A percentile compares a stretch with the other conserved stretches of the same genome.
These are phyloP conservation scores for Vesta saturnalis DNA, from an alignment of 2,888 invertebrate genomes.

Conservation along the genomic window DNA sequence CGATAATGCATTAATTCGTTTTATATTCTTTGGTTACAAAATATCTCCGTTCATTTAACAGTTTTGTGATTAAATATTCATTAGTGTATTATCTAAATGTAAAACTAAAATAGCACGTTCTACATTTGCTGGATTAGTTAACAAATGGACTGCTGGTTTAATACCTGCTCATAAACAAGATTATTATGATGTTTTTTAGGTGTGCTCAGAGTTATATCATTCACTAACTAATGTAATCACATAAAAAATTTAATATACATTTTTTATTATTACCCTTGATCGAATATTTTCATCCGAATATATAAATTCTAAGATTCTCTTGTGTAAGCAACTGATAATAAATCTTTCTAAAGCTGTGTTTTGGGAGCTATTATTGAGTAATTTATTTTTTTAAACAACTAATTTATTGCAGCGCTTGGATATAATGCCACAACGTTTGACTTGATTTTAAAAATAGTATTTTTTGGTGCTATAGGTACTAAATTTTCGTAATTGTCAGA, in stretches of 20 bases:
- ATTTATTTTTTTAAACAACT: slow-evolving; percentile 13
- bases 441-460: slow-evolving; percentile 2
- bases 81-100: no score
- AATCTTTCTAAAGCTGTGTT: slow-evolving; percentile 14
- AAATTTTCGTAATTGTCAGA: background rate
- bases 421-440: slow-evolving; percentile 9
- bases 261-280: slow-evolving; percentile 1
- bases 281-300: slow-evolving; percentile 1
- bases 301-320: slow-evolving; percentile 11
- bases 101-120: no score
- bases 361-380: slow-evolving; percentile 13
- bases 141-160: no score
- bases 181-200: no score
- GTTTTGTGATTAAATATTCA: no score
- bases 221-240: background rate
- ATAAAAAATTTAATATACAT: background rate
- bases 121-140: no score
- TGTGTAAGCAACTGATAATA: slow-evolving; percentile 14
- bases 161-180: no score
- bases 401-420: slow-evolving; percentile 10
- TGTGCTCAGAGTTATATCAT: no score
- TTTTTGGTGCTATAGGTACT: background rate
- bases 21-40: no score
- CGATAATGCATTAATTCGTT: no score
- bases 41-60: no score